Base-by-base conservation (phyloP, 2,888 invertebrate species). In the Coleophora flavipennella region DNA sequence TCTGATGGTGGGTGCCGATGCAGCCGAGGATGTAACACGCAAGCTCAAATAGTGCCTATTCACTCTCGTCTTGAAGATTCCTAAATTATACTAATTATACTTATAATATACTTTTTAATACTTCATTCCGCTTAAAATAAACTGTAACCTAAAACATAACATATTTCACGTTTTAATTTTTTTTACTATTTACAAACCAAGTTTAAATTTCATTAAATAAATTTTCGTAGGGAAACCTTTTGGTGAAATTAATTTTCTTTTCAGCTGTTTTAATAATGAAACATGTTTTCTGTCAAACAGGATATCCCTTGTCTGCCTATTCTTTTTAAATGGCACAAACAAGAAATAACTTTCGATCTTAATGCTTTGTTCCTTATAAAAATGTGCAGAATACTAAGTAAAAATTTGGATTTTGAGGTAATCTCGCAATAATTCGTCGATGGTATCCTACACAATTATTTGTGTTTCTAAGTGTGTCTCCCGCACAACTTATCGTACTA, bases 261-360 rank as follows among this genome's bases (percentile, higher is more conserved):
- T 10, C 13, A 33, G 33, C 33, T 33, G 3, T 13, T 13, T 33
- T 10, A 33, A 33, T 33, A 33, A 33, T 4, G 33, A 11, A 13
- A 13, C 11, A 33, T 33, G 13, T 33, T 33, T 12, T 33, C 10
- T 33, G 13, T 33, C 33, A 13, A 13, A 33, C 6, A 33, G 33
- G 12, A 33, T 33, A 33, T 33, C 33, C 13, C 33, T 33, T 33
- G 33, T 33, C 12, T 13, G 33, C 33, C 33, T 33, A 13, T 33
- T 33, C 12, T 13, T 31, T 31, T 31, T 31, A 31, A 31, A 31
- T 9, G n/a, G 31, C 11, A 13, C 33, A 13, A 13, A 13, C 13
- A 11, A 13, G 8, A 13, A 8, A 33, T 13, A 13, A 11, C 33
- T 33, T 13, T 33, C 33, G 10, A 33, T 33, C 10, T 33, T 33